A percentile compares a stretch with the other conserved stretches of the same genome.
Evolutionary conservation across 2,113 vertebrate species (phyloP).

Genomic region (Piaya cayana): DNA sequence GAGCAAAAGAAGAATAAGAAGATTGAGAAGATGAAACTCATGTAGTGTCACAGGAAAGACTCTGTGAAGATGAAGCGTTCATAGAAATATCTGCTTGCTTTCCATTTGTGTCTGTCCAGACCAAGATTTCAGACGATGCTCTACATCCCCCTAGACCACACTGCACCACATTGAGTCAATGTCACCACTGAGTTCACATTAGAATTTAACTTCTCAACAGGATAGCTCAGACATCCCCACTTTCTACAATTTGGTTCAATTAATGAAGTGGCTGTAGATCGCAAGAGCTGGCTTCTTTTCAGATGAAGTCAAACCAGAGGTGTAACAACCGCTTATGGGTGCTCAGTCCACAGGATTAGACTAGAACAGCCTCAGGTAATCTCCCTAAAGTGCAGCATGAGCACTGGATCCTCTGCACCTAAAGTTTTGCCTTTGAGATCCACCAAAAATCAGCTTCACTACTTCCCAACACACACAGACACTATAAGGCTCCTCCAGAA

Average conservation of each 20-base stretch:
- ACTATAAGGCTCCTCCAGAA: neutral
- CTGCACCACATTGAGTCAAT: neutral
- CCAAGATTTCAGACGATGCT: neutral
- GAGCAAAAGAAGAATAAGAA: too few species aligned
- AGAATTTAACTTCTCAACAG: neutral
- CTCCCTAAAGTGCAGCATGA: fast-evolving
- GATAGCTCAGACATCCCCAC: neutral
- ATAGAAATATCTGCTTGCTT: neutral
- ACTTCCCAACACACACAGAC: neutral
- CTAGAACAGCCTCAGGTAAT: neutral
- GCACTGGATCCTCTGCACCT: neutral
- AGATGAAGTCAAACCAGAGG: neutral
- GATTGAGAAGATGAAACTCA: neutral
- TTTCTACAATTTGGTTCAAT: neutral
- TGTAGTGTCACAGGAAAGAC: neutral
- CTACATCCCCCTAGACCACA: neutral
- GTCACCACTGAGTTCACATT: neutral
- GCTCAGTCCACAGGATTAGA: neutral
- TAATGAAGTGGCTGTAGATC: neutral
- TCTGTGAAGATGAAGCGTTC: neutral
- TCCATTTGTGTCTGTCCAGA: neutral
- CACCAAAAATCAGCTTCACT: neutral
- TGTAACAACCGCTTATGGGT: neutral
- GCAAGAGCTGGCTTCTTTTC: neutral
- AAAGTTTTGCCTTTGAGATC: neutral